Evolutionary conservation across 2,888 invertebrate genomes (phyloP).

Genomic region (Rotaria socialis): DNA sequence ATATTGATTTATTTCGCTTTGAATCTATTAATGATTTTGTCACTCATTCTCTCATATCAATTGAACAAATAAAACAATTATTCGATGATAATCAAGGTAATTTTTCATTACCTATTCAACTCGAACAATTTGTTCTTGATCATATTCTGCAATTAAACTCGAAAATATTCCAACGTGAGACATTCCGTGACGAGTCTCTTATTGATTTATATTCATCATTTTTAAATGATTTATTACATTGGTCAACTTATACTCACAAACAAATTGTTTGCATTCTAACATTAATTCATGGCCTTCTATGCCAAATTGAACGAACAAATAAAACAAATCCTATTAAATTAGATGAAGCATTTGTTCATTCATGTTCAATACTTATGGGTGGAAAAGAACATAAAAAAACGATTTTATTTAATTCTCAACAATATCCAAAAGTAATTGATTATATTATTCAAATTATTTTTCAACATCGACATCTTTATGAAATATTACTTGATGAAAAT

Average conservation of each 20-base stretch:
- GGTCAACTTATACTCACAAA: neutral
- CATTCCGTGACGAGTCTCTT: neutral
- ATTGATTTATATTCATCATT: neutral
- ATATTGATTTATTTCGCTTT: neutral
- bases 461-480: constrained; percentile 25
- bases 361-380: constrained; percentile 6
- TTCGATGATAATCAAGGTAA: constrained; percentile 10
- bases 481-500: constrained; percentile 20
- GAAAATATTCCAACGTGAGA: neutral
- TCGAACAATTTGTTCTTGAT: neutral
- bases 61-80: constrained; percentile 10
- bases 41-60: neutral
- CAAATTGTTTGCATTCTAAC: constrained; percentile 11
- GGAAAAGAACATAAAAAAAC: neutral
- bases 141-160: neutral
- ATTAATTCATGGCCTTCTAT: constrained; percentile 15
- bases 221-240: neutral
- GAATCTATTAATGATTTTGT: neutral
- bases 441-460: constrained; percentile 28
- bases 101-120: neutral
- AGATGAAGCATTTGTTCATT: constrained; percentile 15
- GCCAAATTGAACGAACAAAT: neutral
- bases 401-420: neutral
- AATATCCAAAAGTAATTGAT: constrained; percentile 6
- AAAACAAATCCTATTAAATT: neutral